These are phyloP conservation scores for Dicycla oo DNA, from an alignment of 2,888 invertebrate species.

Conservation along the genomic window DNA sequence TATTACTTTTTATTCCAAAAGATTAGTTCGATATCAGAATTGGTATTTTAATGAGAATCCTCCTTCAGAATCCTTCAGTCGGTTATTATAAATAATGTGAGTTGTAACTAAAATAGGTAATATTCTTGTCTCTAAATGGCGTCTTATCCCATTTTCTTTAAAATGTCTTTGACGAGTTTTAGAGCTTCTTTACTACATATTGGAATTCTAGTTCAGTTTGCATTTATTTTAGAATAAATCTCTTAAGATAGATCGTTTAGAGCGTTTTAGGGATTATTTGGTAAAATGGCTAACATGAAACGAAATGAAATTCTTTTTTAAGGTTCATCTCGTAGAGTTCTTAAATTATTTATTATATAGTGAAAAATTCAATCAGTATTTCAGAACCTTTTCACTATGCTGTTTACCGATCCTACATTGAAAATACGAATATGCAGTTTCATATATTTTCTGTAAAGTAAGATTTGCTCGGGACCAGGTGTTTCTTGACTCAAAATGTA, in stretches of 20 bases:
- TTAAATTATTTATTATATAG: neutral
- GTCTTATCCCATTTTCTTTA: slow-evolving; percentile 22
- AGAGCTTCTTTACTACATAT: slow-evolving; percentile 36
- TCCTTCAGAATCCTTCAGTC: neutral
- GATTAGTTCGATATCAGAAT: no score
- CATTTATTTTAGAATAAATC: slow-evolving; percentile 19
- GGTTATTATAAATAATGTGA: slow-evolving; percentile 10
- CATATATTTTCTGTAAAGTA: neutral
- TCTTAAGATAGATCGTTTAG: neutral
- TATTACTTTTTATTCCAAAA: neutral
- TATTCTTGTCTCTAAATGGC: neutral
- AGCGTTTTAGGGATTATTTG: neutral
- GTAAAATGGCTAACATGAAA: neutral
- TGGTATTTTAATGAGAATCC: neutral
- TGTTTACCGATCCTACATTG: neutral
- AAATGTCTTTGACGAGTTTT: neutral
- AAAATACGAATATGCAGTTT: neutral
- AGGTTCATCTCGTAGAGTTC: neutral
- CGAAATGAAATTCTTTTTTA: neutral
- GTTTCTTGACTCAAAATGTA: slow-evolving; percentile 10
- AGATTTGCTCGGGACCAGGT: slow-evolving; percentile 11
- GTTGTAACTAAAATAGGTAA: neutral
- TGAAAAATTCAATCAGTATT: neutral
- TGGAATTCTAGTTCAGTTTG: slow-evolving; percentile 8
- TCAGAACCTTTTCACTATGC: neutral